Evolutionary conservation across 1,140 invertebrate species (phyloP).

Genomic region (Magallana angulata): DNA sequence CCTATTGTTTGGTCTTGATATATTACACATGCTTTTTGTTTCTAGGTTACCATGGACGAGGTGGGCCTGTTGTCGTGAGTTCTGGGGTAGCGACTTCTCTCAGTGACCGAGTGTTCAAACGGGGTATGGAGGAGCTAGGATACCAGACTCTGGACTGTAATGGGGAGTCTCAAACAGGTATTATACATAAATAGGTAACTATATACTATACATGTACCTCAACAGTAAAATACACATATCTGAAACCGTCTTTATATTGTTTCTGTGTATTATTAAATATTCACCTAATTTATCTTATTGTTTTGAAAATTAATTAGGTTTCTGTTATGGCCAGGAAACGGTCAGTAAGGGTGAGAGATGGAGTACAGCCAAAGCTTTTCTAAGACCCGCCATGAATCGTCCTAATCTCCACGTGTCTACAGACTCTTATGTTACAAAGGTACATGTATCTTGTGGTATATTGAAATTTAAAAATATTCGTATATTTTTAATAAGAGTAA

Average conservation of each 20-base stretch:
- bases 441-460: background rate
- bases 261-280: background rate
- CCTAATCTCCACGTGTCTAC: constrained; percentile 65
- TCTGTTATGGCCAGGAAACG: background rate
- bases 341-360: constrained; percentile 56
- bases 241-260: no score
- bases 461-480: no score
- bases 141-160: constrained; percentile 50
- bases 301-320: background rate
- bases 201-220: no score
- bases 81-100: constrained; percentile 57
- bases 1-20: no score
- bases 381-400: constrained; percentile 62
- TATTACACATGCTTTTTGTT: no score
- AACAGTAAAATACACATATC: no score
- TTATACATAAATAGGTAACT: no score
- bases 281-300: no score
- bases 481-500: no score
- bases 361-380: constrained; percentile 66
- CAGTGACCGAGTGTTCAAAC: constrained; percentile 53
- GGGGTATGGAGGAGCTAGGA: constrained; percentile 65
- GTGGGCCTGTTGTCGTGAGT: constrained; percentile 64
- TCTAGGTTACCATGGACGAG: constrained; percentile 65
- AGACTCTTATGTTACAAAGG: constrained; percentile 51
- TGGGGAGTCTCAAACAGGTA: constrained; percentile 34